Base-by-base conservation (phyloP, 2,113 vertebrate genomes). In the Capreolus pygargus region DNA sequence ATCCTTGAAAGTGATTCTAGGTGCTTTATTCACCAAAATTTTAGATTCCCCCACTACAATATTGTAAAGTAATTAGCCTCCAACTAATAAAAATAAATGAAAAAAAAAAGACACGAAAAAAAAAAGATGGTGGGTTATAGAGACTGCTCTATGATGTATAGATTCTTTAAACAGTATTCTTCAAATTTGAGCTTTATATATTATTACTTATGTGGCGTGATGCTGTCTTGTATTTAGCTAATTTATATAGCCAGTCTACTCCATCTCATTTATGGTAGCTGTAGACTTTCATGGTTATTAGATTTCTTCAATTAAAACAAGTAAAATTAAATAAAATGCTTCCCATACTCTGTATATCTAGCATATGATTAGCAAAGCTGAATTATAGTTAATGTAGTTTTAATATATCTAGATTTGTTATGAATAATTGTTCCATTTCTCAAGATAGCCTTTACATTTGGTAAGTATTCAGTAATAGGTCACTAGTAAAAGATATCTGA, bases 1-100 rank as follows among this genome's bases (percentile, higher is more conserved):
- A 97, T 90, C 21, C 45, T 23, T 95, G 28, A 5, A 94, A 60
- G 11, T 97, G 45, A 92, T 58, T 91, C 83, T 81, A 89, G 45
- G 21, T 55, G 36, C 25, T 4, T 84, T 54, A 78, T 25, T 93
- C 43, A 91, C 15, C 19, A 86, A 92, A 90, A 64, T 15, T 50
- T 83, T 43, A 83, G 14, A 45, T 27, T 74, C 12, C 27, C 52
- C 14, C 39, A 39, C 39, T 39, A 39, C 39, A 39, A 39, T 39
- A 39, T 39, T 39, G 39, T 39, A 39, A 39, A 39, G 39, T 39
- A 39, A 39, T 39, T 39, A 39, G 39, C 39, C 39, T 39, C 39
- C 39, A 39, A 39, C 39, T 39, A 39, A 39, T 39, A 39, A 39
- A 39, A 39, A 39, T 39, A 39, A 39, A 39, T 64, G 6, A 50